phyloP scores from a whole-genome alignment of 2,797 vertebrate species.

The Propithecus perrieri region DNA sequence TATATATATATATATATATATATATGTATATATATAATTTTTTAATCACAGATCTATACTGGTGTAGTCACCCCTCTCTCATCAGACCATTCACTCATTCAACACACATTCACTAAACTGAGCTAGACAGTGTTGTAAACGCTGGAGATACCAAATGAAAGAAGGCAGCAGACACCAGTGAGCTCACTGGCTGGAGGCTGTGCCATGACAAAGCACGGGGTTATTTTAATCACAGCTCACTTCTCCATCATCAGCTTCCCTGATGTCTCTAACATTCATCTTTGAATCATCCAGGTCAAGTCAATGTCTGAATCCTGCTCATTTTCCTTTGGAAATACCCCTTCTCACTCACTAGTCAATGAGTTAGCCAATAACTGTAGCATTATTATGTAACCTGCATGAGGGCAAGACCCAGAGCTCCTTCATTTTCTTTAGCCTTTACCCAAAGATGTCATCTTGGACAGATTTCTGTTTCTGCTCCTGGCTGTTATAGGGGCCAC shows the following conservation, averaged over 20 bases:
- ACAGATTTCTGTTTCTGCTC: neutral
- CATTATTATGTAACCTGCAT: neutral
- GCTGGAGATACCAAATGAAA: neutral
- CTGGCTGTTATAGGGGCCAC: neutral
- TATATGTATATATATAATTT: neutral
- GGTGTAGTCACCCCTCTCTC: neutral
- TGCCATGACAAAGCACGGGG: neutral
- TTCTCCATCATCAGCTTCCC: neutral
- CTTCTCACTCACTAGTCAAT: neutral
- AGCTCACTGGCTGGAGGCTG: neutral
- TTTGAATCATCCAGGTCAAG: slow-evolving; percentile 25
- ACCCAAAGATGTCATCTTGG: neutral
- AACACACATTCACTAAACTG: neutral
- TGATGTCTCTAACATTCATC: slow-evolving; percentile 12
- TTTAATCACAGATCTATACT: neutral
- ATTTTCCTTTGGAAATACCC: neutral
- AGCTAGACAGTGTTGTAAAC: neutral
- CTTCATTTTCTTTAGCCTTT: neutral
- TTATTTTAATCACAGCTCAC: neutral
- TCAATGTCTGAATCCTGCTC: neutral
- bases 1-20: neutral
- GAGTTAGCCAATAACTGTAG: neutral
- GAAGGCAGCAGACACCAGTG: neutral
- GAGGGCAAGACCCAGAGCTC: neutral
- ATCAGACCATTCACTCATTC: neutral